Conservation (phyloP, 2,888 invertebrate species). For the Molanna angustata region DNA sequence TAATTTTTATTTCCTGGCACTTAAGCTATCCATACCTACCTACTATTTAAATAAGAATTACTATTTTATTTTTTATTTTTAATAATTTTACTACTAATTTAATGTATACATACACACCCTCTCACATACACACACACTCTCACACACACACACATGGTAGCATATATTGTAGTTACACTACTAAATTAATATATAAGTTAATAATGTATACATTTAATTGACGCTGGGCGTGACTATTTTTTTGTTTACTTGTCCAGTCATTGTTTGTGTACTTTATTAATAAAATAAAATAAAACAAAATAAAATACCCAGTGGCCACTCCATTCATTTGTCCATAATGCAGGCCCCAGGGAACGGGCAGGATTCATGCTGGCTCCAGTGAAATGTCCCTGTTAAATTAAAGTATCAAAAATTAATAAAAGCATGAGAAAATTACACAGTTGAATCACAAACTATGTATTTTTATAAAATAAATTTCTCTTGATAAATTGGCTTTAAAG, state of each 20-base stretch:
- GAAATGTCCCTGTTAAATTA: conserved; percentile 57
- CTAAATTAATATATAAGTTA: background rate
- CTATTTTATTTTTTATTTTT: too few species aligned
- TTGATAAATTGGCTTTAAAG: too few species aligned
- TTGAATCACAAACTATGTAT: too few species aligned
- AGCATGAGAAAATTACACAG: background rate
- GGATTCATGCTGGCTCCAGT: conserved; percentile 75
- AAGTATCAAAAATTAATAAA: conserved; percentile 19
- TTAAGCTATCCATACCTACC: too few species aligned
- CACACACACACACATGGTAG: too few species aligned
- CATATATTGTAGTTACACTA: too few species aligned
- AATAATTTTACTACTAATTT: too few species aligned
- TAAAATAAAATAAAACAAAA: background rate
- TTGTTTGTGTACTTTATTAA: background rate
- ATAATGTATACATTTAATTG: background rate
- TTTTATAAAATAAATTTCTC: too few species aligned
- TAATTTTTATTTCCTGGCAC: too few species aligned
- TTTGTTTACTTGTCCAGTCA: background rate
- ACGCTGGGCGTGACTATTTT: background rate
- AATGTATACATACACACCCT: too few species aligned
- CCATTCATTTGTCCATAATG: conserved; percentile 67
- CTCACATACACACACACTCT: too few species aligned
- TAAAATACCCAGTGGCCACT: conserved; percentile 60
- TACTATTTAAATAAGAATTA: too few species aligned
- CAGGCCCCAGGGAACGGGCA: conserved; percentile 68